Conservation (phyloP, 2,113 vertebrate genomes). For the Entosphenus tridentatus region DNA sequence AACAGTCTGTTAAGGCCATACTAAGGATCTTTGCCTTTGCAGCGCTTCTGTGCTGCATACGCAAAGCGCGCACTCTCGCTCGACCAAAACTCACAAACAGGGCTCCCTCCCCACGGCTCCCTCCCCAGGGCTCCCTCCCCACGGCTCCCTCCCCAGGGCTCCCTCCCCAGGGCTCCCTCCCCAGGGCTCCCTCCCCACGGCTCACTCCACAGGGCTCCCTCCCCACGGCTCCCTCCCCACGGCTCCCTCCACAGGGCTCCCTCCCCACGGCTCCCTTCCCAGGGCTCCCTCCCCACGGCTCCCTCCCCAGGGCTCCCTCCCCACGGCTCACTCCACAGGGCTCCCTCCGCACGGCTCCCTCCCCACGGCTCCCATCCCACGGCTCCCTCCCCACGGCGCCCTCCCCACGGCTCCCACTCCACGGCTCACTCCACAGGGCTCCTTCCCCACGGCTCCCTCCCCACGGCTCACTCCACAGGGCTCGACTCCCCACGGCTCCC, state of each 20-base stretch:
- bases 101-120: not conserved
- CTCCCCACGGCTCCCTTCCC: not conserved
- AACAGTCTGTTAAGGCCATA: too few relatives aligned
- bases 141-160: not conserved
- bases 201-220: not conserved
- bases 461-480: not conserved
- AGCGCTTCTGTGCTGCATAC: too few relatives aligned
- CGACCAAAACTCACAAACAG: too few relatives aligned
- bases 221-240: not conserved
- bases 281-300: not conserved
- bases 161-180: not conserved
- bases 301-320: not conserved
- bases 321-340: not conserved
- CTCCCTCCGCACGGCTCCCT: not conserved
- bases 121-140: not conserved
- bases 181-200: not conserved
- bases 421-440: not conserved
- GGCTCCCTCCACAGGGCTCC: constrained; percentile 8
- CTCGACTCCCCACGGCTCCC: not conserved
- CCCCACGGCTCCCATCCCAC: not conserved
- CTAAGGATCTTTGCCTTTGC: too few relatives aligned
- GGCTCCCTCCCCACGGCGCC: not conserved
- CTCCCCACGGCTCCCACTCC: not conserved
- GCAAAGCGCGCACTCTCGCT: too few relatives aligned
- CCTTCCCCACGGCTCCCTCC: not conserved